These are phyloP conservation scores for Pteropus alecto DNA, from an alignment of 2,113 vertebrate species.

Conservation along the genomic window DNA sequence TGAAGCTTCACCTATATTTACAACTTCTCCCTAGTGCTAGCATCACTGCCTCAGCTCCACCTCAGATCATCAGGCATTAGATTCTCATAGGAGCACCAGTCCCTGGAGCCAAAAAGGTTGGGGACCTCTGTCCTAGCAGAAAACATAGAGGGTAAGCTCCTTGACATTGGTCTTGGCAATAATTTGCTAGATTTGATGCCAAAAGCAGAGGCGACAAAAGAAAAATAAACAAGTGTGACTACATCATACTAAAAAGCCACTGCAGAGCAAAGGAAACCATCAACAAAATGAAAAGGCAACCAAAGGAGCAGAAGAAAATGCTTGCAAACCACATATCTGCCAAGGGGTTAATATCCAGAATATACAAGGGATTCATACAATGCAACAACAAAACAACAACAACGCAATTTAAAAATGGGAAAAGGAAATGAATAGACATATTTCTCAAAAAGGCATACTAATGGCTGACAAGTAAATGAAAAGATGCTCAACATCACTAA, in stretches of 20 bases:
- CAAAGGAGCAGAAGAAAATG: not conserved
- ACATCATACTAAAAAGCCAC: not conserved
- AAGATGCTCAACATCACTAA: not conserved
- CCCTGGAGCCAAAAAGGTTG: no score
- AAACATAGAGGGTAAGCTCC: not conserved
- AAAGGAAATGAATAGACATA: not conserved
- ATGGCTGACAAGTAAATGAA: not conserved
- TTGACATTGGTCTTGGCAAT: not conserved
- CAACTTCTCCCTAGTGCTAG: no score
- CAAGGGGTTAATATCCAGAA: not conserved
- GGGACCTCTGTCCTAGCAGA: not conserved
- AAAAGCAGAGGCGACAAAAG: not conserved
- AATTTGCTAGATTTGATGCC: not conserved
- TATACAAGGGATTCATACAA: not conserved
- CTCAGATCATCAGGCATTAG: no score
- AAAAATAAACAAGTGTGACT: not conserved
- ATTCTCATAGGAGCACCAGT: no score
- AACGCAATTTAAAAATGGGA: not conserved
- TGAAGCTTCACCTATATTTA: no score
- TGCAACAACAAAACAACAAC: not conserved
- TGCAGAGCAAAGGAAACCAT: not conserved
- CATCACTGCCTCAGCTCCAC: no score
- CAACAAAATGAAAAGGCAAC: not conserved
- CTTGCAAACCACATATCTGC: not conserved
- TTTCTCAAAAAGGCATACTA: not conserved